phyloP scores from a whole-genome alignment of 2,888 invertebrate species.

The Hirtodrosophila cameraria region DNA sequence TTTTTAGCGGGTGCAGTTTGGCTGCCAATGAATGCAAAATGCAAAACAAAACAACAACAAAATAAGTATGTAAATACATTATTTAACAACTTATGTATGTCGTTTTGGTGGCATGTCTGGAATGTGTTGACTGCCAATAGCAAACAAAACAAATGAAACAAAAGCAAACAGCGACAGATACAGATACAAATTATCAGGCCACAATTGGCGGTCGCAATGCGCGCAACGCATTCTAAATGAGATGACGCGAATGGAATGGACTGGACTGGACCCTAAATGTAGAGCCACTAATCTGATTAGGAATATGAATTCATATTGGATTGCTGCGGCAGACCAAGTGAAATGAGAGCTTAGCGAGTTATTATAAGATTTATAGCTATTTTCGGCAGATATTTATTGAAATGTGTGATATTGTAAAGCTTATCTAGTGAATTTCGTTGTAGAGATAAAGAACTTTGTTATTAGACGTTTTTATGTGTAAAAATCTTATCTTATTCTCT shows the following conservation, averaged over 20 bases:
- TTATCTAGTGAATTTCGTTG: no score
- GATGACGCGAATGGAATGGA: constrained; percentile 13
- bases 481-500: no score
- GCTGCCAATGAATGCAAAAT: constrained; percentile 54
- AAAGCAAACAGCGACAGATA: constrained; percentile 19
- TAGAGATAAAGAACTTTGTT: no score
- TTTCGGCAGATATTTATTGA: neutral
- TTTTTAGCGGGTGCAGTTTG: constrained; percentile 16
- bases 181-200: constrained; percentile 34
- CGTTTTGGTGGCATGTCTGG: constrained; percentile 40
- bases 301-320: neutral
- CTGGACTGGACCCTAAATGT: neutral
- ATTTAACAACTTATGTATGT: constrained; percentile 44
- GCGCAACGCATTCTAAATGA: constrained; percentile 30
- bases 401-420: no score
- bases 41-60: no score
- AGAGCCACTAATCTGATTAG: constrained; percentile 1
- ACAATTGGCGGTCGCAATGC: constrained; percentile 9
- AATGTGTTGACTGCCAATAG: constrained; percentile 35
- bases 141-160: constrained; percentile 1
- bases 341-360: constrained; percentile 3
- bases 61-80: no score
- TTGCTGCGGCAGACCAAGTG: neutral
- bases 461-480: no score
- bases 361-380: constrained; percentile 5